Base-by-base conservation (phyloP, 2,797 vertebrate genomes). In the Hipposideros larvatus region DNA sequence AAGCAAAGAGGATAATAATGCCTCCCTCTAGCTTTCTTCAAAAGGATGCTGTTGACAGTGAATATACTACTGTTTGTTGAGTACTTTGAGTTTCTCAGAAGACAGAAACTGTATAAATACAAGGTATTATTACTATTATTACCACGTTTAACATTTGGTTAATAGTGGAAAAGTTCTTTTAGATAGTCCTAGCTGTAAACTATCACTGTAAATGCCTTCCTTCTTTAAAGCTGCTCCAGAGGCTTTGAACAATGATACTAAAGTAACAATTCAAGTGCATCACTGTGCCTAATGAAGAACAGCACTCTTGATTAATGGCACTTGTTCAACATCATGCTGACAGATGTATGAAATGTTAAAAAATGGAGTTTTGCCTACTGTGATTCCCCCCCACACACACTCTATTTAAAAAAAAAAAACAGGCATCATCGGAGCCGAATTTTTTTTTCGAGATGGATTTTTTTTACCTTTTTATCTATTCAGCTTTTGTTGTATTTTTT, bases 241-340 rank as follows among this genome's bases (percentile, higher is more conserved):
- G 63, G 15, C 85, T 98, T 96, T 96, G 96, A 98, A 98, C 96
- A 98, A 96, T 80, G 95, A 94, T 94, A 92, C 78, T 90, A 65
- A 94, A 98, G 98, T 96, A 98, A 98, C 84, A 97, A 96, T 98
- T 98, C 91, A 98, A 98, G 97, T 97, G 93, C 84, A 95, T 97
- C 80, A 61, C 85, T 91, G 88, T 96, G 91, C 83, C 87, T 98
- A 98, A 98, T 97, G 97, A 98, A 97, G 97, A 98, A 94, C 94
- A 97, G 85, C 87, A 66, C 34, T 94, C 96, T 97, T 98, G 96
- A 98, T 98, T 98, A 98, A 98, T 91, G 74, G 83, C 77, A 97
- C 96, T 98, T 97, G 94, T 97, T 98, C 96, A 97, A 88, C 87
- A 95, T 96, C 96, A 96, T 65, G 96, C 80, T 98, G 98, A 95